Evolutionary conservation across 1,140 invertebrate genomes (phyloP).

Genomic region (Brachionus rubens): DNA sequence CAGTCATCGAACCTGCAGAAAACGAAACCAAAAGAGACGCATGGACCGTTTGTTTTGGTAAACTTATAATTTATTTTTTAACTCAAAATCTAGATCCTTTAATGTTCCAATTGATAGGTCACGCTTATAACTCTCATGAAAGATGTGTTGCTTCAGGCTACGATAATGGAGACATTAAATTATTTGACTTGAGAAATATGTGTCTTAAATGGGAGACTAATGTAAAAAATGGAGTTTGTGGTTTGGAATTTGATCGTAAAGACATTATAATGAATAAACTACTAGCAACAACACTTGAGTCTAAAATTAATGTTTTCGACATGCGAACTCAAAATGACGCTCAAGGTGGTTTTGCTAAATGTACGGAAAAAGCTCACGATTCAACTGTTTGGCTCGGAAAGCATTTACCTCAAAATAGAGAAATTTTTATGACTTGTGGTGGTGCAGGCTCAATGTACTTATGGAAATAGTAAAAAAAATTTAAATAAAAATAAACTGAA

Average conservation of each 20-base stretch:
- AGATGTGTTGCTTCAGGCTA: conserved; percentile 82
- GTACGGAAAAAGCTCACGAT: conserved; percentile 74
- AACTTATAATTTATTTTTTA: background rate
- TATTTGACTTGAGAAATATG: conserved; percentile 86
- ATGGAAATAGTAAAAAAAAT: conserved; percentile 75
- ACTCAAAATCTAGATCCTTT: background rate
- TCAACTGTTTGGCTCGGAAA: conserved; percentile 81
- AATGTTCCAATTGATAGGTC: conserved; percentile 63
- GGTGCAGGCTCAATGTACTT: conserved; percentile 79
- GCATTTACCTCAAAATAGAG: conserved; percentile 87
- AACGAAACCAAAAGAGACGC: conserved; percentile 69
- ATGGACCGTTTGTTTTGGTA: conserved; percentile 80
- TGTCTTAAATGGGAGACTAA: conserved; percentile 82
- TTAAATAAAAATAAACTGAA: background rate
- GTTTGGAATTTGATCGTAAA: conserved; percentile 84
- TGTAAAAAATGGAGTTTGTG: conserved; percentile 86
- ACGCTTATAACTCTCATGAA: conserved; percentile 80
- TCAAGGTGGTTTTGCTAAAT: conserved; percentile 76
- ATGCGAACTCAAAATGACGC: conserved; percentile 76
- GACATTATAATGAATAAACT: conserved; percentile 94
- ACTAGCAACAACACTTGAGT: conserved; percentile 84
- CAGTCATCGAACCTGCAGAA: conserved; percentile 72
- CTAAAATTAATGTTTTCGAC: conserved; percentile 84
- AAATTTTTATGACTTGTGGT: conserved; percentile 84
- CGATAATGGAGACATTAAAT: conserved; percentile 92